Conservation (phyloP, 2,888 invertebrate species). For the Nomada flava region DNA sequence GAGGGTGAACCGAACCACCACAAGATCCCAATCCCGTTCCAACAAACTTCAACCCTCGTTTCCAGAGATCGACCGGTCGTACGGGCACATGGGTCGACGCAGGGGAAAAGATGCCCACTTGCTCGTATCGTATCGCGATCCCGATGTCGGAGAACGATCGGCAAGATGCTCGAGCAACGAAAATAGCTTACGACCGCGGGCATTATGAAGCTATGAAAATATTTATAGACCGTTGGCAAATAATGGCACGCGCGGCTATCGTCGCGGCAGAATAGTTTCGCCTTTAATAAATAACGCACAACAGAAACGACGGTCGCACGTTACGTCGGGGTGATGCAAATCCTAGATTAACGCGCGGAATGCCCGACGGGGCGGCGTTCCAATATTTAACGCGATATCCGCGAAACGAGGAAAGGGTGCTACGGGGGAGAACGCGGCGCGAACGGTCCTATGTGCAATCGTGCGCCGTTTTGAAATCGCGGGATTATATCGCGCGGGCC, state of each 20-base stretch:
- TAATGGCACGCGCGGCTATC: conserved; percentile 49
- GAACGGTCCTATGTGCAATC: not conserved
- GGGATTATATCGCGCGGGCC: conserved; percentile 27
- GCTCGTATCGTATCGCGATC: conserved; percentile 22
- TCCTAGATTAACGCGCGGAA: conserved; percentile 29
- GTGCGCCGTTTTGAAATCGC: conserved; percentile 33
- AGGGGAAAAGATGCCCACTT: too few relatives aligned
- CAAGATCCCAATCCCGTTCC: too few relatives aligned
- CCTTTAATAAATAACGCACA: conserved; percentile 57
- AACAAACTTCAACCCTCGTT: too few relatives aligned
- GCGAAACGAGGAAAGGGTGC: not conserved
- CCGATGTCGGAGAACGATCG: conserved; percentile 47
- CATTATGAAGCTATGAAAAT: conserved; percentile 66
- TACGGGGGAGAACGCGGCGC: not conserved
- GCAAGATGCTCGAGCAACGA: conserved; percentile 55
- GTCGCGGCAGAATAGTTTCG: conserved; percentile 40
- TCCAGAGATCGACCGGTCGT: too few relatives aligned
- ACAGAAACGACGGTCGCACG: conserved; percentile 5
- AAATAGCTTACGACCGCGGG: conserved; percentile 57
- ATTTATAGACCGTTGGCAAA: conserved; percentile 65
- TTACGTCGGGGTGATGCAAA: conserved; percentile 43
- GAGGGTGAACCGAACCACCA: too few relatives aligned
- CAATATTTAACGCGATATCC: conserved; percentile 30
- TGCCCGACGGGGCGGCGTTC: not conserved
- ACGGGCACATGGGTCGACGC: conserved; percentile 11